Conservation (phyloP, 2,113 vertebrate species). For the Ivindomyrus marchei region DNA sequence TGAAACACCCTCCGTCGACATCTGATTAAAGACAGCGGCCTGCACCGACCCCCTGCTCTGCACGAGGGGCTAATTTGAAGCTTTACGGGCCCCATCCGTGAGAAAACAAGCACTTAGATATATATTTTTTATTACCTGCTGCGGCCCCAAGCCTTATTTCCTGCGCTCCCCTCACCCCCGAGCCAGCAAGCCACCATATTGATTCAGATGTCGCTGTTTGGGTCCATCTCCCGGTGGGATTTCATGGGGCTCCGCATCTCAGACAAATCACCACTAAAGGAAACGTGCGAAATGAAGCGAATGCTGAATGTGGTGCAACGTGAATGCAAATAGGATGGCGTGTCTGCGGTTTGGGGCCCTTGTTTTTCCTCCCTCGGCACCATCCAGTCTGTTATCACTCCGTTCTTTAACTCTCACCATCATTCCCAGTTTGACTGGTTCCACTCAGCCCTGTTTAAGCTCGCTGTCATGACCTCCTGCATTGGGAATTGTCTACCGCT, state of each 20-base stretch:
- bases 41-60: constrained; percentile 41
- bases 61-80: constrained; percentile 51
- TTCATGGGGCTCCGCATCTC: neutral
- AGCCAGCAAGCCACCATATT: constrained; percentile 28
- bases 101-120: constrained; percentile 31
- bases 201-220: constrained; percentile 42
- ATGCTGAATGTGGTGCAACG: neutral
- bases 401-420: neutral
- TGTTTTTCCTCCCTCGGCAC: neutral
- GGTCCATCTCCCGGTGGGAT: constrained; percentile 21
- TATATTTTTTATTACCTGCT: constrained; percentile 45
- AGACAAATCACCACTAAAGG: neutral
- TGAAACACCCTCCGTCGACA: constrained; percentile 44
- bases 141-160: constrained; percentile 24
- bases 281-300: neutral
- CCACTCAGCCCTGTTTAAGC: neutral
- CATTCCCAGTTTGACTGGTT: neutral
- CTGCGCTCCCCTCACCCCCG: constrained; percentile 25
- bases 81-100: constrained; percentile 37
- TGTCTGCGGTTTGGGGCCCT: neutral
- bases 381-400: neutral
- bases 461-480: neutral
- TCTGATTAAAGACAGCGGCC: constrained; percentile 47
- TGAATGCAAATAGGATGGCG: neutral
- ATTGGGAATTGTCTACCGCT: neutral